Evolutionary conservation across 2,113 vertebrate genomes (phyloP).

Genomic region (Setophaga kirtlandii): DNA sequence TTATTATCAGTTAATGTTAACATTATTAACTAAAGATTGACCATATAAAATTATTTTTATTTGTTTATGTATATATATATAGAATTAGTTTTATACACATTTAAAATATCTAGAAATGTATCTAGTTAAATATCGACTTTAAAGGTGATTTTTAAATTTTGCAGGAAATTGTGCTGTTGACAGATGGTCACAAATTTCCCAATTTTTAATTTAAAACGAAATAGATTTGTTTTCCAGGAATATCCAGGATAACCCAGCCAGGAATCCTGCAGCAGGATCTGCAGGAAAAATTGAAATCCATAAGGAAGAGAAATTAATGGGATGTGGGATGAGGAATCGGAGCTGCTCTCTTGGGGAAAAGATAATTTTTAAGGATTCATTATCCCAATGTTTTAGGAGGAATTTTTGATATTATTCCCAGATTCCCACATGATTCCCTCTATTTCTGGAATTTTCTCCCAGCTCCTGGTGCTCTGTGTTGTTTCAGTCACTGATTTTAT

Average conservation of each 20-base stretch:
- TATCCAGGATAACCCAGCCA: background rate
- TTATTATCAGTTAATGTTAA: too few relatives aligned
- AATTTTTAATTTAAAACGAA: rapidly evolving
- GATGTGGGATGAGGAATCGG: too few relatives aligned
- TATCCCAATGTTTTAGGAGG: background rate
- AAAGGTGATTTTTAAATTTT: background rate
- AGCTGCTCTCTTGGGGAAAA: background rate
- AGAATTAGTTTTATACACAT: too few relatives aligned
- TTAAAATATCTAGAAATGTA: too few relatives aligned
- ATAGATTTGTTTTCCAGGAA: background rate
- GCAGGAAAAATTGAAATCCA: background rate
- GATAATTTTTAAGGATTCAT: background rate
- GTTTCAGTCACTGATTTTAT: background rate
- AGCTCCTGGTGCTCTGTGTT: background rate
- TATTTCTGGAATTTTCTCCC: background rate
- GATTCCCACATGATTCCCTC: background rate
- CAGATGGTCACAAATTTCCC: background rate
- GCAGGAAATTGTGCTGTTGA: too few relatives aligned
- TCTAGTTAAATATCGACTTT: background rate
- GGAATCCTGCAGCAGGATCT: background rate
- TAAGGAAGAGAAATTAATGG: background rate
- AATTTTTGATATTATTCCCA: background rate
- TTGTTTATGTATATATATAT: too few relatives aligned
- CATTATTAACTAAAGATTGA: too few relatives aligned
- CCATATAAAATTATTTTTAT: too few relatives aligned